A percentile compares a stretch with the other conserved stretches of the same genome.
These are phyloP conservation scores for Caenorhabditis zanzibari DNA, from an alignment of 2,888 invertebrate genomes.

Conservation along the genomic window DNA sequence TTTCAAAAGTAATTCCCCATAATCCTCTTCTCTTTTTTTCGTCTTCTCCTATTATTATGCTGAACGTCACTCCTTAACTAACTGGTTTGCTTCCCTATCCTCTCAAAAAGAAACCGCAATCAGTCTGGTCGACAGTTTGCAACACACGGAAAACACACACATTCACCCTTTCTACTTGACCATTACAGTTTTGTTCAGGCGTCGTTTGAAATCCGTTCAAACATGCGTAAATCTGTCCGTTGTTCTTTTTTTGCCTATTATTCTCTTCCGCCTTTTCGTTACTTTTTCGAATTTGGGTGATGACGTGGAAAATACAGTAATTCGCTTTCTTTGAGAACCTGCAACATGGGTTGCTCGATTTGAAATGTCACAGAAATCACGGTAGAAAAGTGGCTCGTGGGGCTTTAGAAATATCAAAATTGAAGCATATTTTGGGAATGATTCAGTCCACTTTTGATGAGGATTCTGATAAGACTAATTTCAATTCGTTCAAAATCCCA, in stretches of 20 bases:
- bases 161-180: conserved; percentile 24
- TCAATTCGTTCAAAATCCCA: too few relatives aligned
- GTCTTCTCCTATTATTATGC: conserved; percentile 39
- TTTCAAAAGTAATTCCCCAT: conserved; percentile 8
- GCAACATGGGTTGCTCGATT: too few relatives aligned
- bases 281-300: conserved; percentile 7
- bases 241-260: conserved; percentile 18
- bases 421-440: too few relatives aligned
- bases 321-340: not conserved
- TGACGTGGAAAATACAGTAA: conserved; percentile 46
- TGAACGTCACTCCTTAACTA: conserved; percentile 53
- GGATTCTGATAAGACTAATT: too few relatives aligned
- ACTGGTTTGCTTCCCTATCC: conserved; percentile 50
- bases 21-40: conserved; percentile 5
- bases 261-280: conserved; percentile 28
- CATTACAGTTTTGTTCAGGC: conserved; percentile 51
- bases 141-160: conserved; percentile 55
- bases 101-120: conserved; percentile 48
- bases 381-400: too few relatives aligned
- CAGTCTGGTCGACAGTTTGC: conserved; percentile 37
- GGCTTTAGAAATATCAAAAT: too few relatives aligned
- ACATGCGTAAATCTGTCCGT: conserved; percentile 38
- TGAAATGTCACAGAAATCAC: too few relatives aligned
- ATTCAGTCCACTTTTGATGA: too few relatives aligned
- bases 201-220: conserved; percentile 49